phyloP scores from a whole-genome alignment of 30 jellyfish, hydroid and myxozoan species.

The Clytia hemisphaerica region DNA sequence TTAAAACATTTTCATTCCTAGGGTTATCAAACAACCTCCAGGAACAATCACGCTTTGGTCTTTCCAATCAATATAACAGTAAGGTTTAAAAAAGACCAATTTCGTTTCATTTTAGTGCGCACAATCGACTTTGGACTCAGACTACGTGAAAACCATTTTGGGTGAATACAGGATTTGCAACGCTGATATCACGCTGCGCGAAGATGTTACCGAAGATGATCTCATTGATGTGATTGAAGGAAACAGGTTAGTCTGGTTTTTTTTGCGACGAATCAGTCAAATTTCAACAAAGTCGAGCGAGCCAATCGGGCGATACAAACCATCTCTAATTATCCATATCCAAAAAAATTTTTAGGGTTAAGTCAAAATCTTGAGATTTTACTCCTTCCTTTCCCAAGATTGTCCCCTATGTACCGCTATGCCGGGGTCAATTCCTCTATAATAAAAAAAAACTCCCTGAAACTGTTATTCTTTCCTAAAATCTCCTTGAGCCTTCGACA shows the following conservation, averaged over 20 bases:
- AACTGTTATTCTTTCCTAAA: no score
- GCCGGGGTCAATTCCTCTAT: no score
- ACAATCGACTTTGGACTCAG: conserved; percentile 90
- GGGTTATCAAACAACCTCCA: not conserved
- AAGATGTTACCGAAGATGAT: conserved; percentile 97
- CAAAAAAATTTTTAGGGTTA: no score
- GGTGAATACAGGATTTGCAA: conserved; percentile 85
- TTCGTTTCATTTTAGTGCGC: conserved; percentile 36
- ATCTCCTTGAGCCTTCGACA: no score
- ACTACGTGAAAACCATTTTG: conserved; percentile 71
- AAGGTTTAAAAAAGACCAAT: not conserved
- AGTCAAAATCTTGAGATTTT: no score
- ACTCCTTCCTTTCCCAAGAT: no score
- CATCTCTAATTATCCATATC: no score
- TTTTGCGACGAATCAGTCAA: not conserved
- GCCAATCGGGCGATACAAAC: no score
- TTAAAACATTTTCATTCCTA: not conserved
- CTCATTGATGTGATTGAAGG: conserved; percentile 98
- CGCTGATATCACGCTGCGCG: conserved; percentile 87
- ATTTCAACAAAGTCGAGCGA: not conserved
- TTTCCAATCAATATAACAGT: not conserved
- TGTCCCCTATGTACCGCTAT: no score
- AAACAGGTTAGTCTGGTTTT: conserved; percentile 56
- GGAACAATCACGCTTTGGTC: not conserved
- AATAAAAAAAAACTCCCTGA: no score